phyloP scores from a whole-genome alignment of 2,113 vertebrate species.

The Amazona guildingii region DNA sequence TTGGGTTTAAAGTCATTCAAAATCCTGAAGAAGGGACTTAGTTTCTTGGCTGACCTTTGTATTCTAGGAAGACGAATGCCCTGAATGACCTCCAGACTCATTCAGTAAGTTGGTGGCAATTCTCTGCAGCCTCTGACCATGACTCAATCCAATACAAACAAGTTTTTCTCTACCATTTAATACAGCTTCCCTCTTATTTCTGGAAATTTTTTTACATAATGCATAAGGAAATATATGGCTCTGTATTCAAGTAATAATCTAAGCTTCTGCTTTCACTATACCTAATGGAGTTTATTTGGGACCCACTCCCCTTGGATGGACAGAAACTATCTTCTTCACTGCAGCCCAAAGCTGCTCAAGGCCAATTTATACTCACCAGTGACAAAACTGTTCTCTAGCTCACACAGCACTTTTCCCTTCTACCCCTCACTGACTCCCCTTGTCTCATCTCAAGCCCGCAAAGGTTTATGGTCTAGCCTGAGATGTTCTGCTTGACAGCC shows the following conservation, averaged over 20 bases:
- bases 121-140: neutral
- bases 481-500: conserved; percentile 15
- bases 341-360: neutral
- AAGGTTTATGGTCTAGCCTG: neutral
- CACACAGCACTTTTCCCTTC: neutral
- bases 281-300: neutral
- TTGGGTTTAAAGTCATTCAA: neutral
- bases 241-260: neutral
- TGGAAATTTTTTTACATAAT: neutral
- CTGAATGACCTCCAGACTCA: neutral
- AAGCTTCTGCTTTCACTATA: neutral
- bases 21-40: neutral
- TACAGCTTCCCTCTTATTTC: neutral
- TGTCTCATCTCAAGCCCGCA: neutral
- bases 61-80: neutral
- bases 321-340: neutral
- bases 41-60: neutral
- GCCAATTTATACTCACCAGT: neutral
- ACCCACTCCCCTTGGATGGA: neutral
- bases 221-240: neutral
- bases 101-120: neutral
- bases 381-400: neutral
- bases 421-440: neutral
- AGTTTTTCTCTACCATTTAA: neutral
- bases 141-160: neutral